Conservation (phyloP, 1,140 invertebrate genomes). For the Aricia agestis region DNA sequence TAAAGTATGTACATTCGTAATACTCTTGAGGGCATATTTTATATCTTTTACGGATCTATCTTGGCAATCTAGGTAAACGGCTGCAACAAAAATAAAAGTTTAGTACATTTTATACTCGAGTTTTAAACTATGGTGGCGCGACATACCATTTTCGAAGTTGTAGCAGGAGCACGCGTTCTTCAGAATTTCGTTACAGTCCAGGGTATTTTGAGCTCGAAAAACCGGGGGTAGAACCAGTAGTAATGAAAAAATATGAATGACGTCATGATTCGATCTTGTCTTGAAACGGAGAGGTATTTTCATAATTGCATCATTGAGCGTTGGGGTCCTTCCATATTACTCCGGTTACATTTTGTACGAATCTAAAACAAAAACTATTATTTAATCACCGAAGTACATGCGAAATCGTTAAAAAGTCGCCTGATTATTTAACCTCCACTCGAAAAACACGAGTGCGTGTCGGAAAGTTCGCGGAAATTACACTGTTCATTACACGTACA, state of each 20-base stretch:
- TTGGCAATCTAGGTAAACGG: conserved; percentile 65
- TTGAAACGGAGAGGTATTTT: conserved; percentile 58
- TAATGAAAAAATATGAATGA: conserved; percentile 63
- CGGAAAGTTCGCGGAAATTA: not conserved
- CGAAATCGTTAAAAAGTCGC: not conserved
- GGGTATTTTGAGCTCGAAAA: conserved; percentile 69
- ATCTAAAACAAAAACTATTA: conserved; percentile 47
- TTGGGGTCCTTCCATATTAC: conserved; percentile 45
- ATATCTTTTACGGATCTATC: conserved; percentile 56
- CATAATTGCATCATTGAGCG: conserved; percentile 68
- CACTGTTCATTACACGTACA: not conserved
- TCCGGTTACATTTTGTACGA: conserved; percentile 26
- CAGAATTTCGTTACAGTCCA: conserved; percentile 56
- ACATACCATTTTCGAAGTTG: conserved; percentile 64
- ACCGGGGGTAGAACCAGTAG: conserved; percentile 59
- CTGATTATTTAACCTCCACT: not conserved
- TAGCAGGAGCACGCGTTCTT: conserved; percentile 69
- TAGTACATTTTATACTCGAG: not conserved
- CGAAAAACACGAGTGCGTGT: not conserved
- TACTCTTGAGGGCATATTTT: conserved; percentile 61
- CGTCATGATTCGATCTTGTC: conserved; percentile 50
- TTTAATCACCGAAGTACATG: not conserved
- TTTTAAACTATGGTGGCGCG: not conserved
- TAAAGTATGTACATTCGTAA: conserved; percentile 56
- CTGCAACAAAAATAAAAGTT: conserved; percentile 42